Percentiles rank a stretch among this genome's conserved stretches.
These are phyloP conservation scores for Pachymerium ferrugineum DNA, from an alignment of 2,888 invertebrate species.

Conservation along the genomic window DNA sequence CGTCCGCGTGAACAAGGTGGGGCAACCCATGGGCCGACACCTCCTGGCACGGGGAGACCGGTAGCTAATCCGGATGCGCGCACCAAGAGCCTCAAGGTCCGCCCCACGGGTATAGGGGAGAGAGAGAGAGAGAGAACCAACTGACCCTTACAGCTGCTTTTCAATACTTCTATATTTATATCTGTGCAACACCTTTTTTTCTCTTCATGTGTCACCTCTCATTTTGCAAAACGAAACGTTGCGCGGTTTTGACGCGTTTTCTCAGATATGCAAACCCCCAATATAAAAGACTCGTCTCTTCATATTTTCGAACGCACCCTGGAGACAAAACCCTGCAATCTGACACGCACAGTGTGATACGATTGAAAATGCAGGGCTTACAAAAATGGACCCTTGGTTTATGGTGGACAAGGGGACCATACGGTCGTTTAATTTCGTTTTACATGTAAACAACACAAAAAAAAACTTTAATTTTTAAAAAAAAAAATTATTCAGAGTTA, in stretches of 20 bases:
- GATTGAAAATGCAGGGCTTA: background rate
- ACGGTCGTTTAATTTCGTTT: no score
- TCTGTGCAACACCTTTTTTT: background rate
- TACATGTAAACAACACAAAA: no score
- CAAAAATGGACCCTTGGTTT: background rate
- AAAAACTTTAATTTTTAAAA: no score
- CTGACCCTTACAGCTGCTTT: conserved; percentile 6
- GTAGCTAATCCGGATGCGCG: conserved; percentile 8
- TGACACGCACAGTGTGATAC: background rate
- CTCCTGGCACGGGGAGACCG: background rate
- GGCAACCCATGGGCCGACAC: background rate
- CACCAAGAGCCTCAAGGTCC: background rate
- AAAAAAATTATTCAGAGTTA: background rate
- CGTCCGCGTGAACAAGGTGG: conserved; percentile 13
- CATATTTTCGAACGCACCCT: background rate
- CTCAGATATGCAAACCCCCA: background rate
- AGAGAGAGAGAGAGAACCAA: background rate
- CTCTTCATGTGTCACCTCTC: background rate
- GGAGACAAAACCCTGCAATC: background rate
- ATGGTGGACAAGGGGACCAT: background rate
- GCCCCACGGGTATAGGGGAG: background rate
- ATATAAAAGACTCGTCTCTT: background rate
- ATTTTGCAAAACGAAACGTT: background rate
- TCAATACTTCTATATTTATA: background rate
- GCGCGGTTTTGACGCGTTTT: background rate